Conservation (phyloP, 2,888 invertebrate genomes). For the Erebia aethiops region DNA sequence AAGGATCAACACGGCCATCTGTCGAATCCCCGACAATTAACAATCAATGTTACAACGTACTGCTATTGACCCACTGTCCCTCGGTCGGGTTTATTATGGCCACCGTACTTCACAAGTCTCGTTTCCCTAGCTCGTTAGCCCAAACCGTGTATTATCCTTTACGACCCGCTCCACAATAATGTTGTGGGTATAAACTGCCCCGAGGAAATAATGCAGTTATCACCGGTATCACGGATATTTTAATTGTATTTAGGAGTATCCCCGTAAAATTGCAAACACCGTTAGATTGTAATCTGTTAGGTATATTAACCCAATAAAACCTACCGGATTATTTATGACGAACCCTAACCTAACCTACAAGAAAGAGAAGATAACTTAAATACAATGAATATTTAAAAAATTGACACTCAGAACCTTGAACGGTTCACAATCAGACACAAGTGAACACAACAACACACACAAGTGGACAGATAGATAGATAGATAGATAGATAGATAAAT, state of each 20-base stretch:
- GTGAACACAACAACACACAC: no score
- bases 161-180: conserved; percentile 46
- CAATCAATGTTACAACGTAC: conserved; percentile 43
- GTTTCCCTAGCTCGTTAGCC: conserved; percentile 52
- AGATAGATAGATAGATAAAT: no score
- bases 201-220: not conserved
- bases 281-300: no score
- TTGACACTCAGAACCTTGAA: no score
- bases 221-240: not conserved
- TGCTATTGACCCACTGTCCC: conserved; percentile 38
- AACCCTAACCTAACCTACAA: no score
- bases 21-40: conserved; percentile 44
- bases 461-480: no score
- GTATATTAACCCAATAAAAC: no score
- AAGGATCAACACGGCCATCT: conserved; percentile 21
- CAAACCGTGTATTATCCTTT: conserved; percentile 59
- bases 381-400: no score
- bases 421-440: no score
- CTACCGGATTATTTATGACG: no score
- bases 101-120: conserved; percentile 44
- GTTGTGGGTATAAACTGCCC: conserved; percentile 11
- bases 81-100: conserved; percentile 42
- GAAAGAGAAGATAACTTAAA: no score
- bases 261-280: no score
- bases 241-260: not conserved